Conservation (phyloP, 2,888 invertebrate species). For the Poecilobothrus nobilitatus region DNA sequence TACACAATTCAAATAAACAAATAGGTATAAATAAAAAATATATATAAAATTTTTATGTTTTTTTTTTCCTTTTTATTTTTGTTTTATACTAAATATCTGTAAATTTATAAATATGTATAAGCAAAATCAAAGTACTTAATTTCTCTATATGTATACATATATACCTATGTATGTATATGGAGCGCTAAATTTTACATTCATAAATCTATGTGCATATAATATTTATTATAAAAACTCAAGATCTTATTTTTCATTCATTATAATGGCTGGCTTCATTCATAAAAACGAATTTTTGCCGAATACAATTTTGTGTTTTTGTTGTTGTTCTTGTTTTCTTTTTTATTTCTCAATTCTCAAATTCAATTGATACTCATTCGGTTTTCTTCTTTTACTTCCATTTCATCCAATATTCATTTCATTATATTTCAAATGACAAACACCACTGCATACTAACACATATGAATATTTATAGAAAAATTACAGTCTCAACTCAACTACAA, state of each 20-base stretch:
- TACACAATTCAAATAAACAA: background rate
- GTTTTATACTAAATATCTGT: background rate
- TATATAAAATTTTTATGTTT: too few relatives aligned
- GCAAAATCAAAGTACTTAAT: background rate
- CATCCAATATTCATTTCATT: background rate
- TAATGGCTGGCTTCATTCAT: constrained; percentile 26
- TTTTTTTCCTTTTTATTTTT: too few relatives aligned
- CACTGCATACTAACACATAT: too few relatives aligned
- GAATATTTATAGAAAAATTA: too few relatives aligned
- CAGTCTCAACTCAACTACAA: too few relatives aligned
- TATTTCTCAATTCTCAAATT: background rate
- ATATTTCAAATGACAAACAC: background rate
- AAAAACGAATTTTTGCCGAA: constrained; percentile 21
- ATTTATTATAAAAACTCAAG: too few relatives aligned
- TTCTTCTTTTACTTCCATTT: too few relatives aligned
- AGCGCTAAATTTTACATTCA: background rate
- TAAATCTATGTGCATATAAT: background rate
- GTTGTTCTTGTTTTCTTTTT: background rate
- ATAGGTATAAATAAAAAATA: background rate
- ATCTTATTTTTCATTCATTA: constrained; percentile 23
- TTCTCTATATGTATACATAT: background rate
- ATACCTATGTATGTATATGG: background rate
- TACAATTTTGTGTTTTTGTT: background rate
- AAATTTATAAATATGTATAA: background rate
- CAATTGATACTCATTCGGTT: too few relatives aligned